phyloP scores from a whole-genome alignment of 2,888 invertebrate species.

The Gastracanthus pulcherrimus region DNA sequence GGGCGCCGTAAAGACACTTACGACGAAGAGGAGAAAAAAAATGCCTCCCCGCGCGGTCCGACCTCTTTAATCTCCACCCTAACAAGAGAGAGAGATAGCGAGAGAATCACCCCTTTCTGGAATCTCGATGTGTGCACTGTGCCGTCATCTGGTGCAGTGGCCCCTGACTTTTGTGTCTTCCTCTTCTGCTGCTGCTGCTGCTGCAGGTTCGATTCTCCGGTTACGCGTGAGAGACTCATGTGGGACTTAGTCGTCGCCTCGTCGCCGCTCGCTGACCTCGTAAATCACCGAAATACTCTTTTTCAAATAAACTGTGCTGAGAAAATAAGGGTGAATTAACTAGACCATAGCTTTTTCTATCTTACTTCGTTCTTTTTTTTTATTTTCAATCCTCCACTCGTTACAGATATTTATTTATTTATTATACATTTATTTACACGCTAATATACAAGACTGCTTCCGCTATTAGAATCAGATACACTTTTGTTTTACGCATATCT shows the following conservation, averaged over 20 bases:
- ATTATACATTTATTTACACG: conserved; percentile 76
- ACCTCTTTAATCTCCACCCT: conserved; percentile 35
- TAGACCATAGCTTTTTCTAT: conserved; percentile 5
- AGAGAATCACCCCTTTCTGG: conserved; percentile 22
- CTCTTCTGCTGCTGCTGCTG: neutral
- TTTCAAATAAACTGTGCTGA: conserved; percentile 26
- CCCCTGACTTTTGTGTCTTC: conserved; percentile 1
- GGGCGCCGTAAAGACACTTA: conserved; percentile 40
- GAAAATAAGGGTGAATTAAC: conserved; percentile 21
- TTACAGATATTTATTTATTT: conserved; percentile 50
- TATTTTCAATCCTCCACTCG: conserved; percentile 1
- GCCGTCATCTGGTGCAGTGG: neutral
- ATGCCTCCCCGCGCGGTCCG: neutral
- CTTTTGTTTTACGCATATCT: neutral
- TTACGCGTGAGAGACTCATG: conserved; percentile 1
- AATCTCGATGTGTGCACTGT: neutral
- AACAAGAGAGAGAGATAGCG: neutral
- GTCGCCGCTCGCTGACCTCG: conserved; percentile 19
- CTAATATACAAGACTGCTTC: conserved; percentile 71
- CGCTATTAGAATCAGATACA: conserved; percentile 3
- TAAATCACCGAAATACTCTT: conserved; percentile 37
- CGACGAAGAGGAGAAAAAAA: neutral
- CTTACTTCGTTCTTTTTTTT: conserved; percentile 14
- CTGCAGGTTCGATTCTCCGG: neutral
- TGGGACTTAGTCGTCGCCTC: neutral